Percentiles rank a stretch among this genome's conserved stretches.
Evolutionary conservation across 35 echinoderm and acorn worm genomes (phyloP).

Genomic region (Chiridota heheva): DNA sequence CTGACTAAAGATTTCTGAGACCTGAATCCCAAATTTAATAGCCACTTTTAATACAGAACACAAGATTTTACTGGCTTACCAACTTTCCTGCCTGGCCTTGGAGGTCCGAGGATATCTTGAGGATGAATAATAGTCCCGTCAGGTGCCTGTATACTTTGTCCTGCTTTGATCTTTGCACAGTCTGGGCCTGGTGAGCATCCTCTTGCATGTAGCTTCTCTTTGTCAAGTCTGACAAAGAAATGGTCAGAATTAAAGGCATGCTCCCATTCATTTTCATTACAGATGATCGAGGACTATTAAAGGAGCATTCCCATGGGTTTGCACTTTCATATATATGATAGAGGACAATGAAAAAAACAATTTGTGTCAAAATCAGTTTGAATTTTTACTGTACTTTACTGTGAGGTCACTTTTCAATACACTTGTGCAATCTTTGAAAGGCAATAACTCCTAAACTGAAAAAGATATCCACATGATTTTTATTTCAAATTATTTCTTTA

Average conservation of each 20-base stretch:
- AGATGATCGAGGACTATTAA: too few species aligned
- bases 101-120: constrained; percentile 58
- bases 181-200: constrained; percentile 62
- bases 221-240: constrained; percentile 45
- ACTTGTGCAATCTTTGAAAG: too few species aligned
- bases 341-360: too few species aligned
- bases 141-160: constrained; percentile 23
- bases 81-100: constrained; percentile 66
- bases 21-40: not conserved
- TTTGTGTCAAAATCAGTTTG: too few species aligned
- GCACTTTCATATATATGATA: too few species aligned
- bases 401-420: too few species aligned
- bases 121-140: constrained; percentile 51
- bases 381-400: too few species aligned
- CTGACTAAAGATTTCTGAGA: too few species aligned
- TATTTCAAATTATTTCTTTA: too few species aligned
- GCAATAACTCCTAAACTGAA: too few species aligned
- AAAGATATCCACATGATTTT: too few species aligned
- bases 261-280: not conserved
- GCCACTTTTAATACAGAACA: not conserved
- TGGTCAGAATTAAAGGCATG: not conserved
- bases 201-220: constrained; percentile 12
- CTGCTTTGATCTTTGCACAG: constrained; percentile 60
- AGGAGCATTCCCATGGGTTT: too few species aligned
- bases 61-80: constrained; percentile 21